These are phyloP conservation scores for Drosophila parvula DNA, from an alignment of 1,140 invertebrate species.

Conservation along the genomic window DNA sequence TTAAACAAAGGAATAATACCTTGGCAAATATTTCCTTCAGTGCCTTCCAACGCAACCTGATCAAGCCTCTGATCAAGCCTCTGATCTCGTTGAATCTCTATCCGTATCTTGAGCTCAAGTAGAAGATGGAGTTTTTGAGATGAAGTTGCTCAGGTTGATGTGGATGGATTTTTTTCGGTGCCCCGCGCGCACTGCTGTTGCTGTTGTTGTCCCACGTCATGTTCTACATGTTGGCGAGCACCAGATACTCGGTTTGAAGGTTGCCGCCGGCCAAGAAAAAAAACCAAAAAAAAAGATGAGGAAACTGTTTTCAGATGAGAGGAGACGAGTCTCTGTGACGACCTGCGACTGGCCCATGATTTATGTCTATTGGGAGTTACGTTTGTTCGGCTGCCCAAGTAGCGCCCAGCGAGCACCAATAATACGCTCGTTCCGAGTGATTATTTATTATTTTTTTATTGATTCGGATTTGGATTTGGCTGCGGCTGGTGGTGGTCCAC, in stretches of 20 bases:
- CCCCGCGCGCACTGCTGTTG: slow-evolving; percentile 1
- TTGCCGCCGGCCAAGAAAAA: slow-evolving; percentile 54
- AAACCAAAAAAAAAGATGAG: slow-evolving; percentile 14
- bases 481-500: neutral
- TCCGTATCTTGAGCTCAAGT: slow-evolving; percentile 17
- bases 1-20: neutral
- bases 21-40: neutral
- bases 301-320: neutral
- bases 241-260: slow-evolving; percentile 54
- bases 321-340: slow-evolving; percentile 10
- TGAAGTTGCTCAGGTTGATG: slow-evolving; percentile 59
- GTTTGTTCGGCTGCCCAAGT: slow-evolving; percentile 38
- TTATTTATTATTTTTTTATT: slow-evolving; percentile 59
- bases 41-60: slow-evolving; percentile 52
- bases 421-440: slow-evolving; percentile 32
- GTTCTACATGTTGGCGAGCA: slow-evolving; percentile 71
- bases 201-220: slow-evolving; percentile 71
- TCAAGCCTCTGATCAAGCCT: slow-evolving; percentile 51
- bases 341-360: slow-evolving; percentile 65
- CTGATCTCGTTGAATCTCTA: slow-evolving; percentile 25
- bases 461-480: slow-evolving; percentile 37
- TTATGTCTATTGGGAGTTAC: slow-evolving; percentile 69
- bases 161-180: slow-evolving; percentile 31
- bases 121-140: slow-evolving; percentile 48
- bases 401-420: slow-evolving; percentile 38